phyloP scores from a whole-genome alignment of 2,797 vertebrate genomes.

The Nothura maculosa region DNA sequence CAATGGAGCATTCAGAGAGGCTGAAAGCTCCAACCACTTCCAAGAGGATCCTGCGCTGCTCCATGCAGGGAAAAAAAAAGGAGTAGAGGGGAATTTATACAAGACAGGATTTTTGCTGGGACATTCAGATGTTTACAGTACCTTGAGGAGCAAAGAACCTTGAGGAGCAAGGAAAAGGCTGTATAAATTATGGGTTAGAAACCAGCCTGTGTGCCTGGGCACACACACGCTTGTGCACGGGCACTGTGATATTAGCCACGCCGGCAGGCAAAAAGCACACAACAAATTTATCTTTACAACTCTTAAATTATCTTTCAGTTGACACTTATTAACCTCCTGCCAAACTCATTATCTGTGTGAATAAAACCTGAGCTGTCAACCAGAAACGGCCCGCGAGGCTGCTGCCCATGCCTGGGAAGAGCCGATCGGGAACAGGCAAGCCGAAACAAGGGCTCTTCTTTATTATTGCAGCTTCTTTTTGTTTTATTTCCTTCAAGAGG shows the following conservation, averaged over 20 bases:
- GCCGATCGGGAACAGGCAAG: constrained; percentile 5
- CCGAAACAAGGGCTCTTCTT: constrained; percentile 21
- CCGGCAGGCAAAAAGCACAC: not conserved
- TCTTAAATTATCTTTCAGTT: constrained; percentile 72
- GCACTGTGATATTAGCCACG: constrained; percentile 2
- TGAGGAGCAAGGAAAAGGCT: constrained; percentile 3
- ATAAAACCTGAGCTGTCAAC: constrained; percentile 41
- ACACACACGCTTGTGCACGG: not conserved
- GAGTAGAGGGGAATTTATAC: not conserved
- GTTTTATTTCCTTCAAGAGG: not conserved
- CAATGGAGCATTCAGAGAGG: not conserved
- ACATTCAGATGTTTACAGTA: constrained; percentile 1
- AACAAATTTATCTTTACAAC: constrained; percentile 75
- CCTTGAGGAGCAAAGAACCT: constrained; percentile 20
- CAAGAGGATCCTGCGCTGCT: not conserved
- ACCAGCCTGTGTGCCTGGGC: not conserved
- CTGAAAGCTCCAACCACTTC: too few species aligned
- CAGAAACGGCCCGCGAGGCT: constrained; percentile 19
- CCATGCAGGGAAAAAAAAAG: rapidly evolving
- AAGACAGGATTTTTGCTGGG: constrained; percentile 1
- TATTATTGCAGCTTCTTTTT: not conserved
- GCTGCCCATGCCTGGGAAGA: constrained; percentile 22
- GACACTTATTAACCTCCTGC: constrained; percentile 77
- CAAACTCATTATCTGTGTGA: constrained; percentile 72
- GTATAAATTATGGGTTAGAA: not conserved